Evolutionary conservation across 2,797 vertebrate genomes (phyloP).

Genomic region (Chelon labrosus): DNA sequence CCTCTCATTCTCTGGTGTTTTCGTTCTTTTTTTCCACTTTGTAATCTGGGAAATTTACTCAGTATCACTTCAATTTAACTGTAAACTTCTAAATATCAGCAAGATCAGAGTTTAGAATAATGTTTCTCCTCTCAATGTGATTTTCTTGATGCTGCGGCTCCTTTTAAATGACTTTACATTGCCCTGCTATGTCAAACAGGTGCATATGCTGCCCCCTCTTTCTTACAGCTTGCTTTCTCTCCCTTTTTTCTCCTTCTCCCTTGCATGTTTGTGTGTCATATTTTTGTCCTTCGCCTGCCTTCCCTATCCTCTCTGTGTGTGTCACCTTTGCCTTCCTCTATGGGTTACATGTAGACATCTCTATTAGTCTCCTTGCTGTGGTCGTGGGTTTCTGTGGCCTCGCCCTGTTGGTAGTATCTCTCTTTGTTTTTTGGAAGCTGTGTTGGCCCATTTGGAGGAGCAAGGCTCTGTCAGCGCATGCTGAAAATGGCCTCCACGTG

Average conservation of each 20-base stretch:
- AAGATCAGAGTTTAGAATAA: neutral
- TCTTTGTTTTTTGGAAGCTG: constrained; percentile 99
- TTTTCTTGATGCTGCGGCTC: constrained; percentile 27
- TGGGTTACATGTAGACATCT: constrained; percentile 90
- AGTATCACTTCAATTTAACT: neutral
- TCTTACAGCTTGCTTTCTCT: constrained; percentile 84
- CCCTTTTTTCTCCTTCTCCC: constrained; percentile 78
- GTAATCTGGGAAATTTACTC: neutral
- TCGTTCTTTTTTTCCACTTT: constrained; percentile 1
- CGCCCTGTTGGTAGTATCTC: constrained; percentile 96
- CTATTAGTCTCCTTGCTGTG: constrained; percentile 96
- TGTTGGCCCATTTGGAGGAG: constrained; percentile 98
- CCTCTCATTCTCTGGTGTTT: neutral
- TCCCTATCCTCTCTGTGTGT: constrained; percentile 34
- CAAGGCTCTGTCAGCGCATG: constrained; percentile 88
- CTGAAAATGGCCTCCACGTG: constrained; percentile 83
- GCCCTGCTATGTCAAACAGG: constrained; percentile 64
- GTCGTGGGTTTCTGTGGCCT: constrained; percentile 98
- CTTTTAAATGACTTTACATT: constrained; percentile 53
- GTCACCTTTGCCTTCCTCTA: constrained; percentile 19
- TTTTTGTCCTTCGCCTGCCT: constrained; percentile 61
- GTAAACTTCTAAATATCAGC: constrained; percentile 12
- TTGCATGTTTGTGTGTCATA: constrained; percentile 82
- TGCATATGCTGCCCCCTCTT: constrained; percentile 75
- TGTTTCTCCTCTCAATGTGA: constrained; percentile 8